phyloP scores from a whole-genome alignment of 2,888 invertebrate genomes.

The Drosophila birchii region DNA sequence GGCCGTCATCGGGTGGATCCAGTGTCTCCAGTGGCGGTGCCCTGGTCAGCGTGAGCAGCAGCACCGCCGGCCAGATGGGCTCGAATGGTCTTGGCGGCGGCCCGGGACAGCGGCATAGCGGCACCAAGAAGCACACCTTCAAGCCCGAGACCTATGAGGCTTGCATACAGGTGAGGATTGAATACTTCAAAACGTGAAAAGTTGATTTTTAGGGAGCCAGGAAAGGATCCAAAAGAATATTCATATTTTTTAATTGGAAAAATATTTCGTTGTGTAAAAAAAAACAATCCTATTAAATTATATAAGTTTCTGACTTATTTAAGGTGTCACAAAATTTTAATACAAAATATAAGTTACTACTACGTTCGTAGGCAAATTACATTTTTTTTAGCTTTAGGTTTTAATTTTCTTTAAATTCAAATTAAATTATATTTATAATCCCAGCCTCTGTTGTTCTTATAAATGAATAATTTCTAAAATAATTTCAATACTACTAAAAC shows the following conservation, averaged over 20 bases:
- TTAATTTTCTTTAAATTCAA: neutral
- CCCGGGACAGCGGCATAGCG: slow-evolving; percentile 52
- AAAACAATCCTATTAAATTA: fast-evolving
- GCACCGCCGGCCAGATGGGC: slow-evolving; percentile 49
- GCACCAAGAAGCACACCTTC: slow-evolving; percentile 79
- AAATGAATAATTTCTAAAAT: neutral
- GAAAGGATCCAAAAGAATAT: too few relatives aligned
- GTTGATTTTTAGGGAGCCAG: neutral
- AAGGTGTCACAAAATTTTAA: neutral
- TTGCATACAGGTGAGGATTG: slow-evolving; percentile 82
- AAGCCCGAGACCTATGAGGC: slow-evolving; percentile 84
- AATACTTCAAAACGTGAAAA: too few relatives aligned
- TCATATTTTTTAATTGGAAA: neutral
- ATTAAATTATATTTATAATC: neutral
- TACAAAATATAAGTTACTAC: neutral
- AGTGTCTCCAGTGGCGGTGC: slow-evolving; percentile 25
- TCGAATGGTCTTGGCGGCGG: slow-evolving; percentile 55
- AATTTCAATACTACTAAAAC: neutral
- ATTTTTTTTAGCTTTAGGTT: neutral
- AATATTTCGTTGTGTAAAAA: neutral
- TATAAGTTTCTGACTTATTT: fast-evolving
- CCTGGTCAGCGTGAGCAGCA: slow-evolving; percentile 55
- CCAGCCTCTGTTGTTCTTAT: neutral
- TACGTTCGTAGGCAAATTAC: neutral
- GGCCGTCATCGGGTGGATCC: slow-evolving; percentile 22